phyloP scores from a whole-genome alignment of 2,888 invertebrate genomes.

The Aspidiotus destructor region DNA sequence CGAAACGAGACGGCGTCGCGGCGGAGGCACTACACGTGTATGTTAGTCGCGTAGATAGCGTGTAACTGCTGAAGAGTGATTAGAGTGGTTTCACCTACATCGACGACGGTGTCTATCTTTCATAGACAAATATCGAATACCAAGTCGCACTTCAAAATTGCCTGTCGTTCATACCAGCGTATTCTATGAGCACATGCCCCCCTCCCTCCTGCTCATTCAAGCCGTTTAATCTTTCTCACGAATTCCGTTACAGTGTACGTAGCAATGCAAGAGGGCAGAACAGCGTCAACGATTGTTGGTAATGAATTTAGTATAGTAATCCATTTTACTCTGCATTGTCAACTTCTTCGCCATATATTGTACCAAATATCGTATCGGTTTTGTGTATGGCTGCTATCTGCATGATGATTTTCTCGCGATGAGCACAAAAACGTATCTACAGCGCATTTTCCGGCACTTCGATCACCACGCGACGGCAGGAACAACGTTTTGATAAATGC shows the following conservation, averaged over 20 bases:
- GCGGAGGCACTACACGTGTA: no score
- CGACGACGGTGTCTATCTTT: no score
- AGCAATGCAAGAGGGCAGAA: no score
- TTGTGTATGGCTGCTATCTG: background rate
- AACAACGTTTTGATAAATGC: conserved; percentile 25
- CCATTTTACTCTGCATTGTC: conserved; percentile 1
- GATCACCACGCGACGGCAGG: background rate
- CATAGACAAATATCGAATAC: no score
- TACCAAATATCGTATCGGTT: background rate
- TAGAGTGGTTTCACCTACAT: no score
- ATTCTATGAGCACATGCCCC: no score
- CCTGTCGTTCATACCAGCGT: no score
- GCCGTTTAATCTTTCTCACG: background rate
- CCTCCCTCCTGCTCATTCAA: no score
- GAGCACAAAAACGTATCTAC: background rate
- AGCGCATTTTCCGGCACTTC: conserved; percentile 4
- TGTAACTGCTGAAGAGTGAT: no score
- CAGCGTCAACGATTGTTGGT: background rate
- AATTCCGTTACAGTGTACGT: background rate
- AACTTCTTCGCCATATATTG: background rate
- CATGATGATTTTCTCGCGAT: background rate
- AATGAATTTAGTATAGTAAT: background rate
- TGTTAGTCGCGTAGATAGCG: no score
- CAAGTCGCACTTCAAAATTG: no score
- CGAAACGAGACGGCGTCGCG: no score